Conservation (phyloP, 2,888 invertebrate genomes). For the Pocota personata region DNA sequence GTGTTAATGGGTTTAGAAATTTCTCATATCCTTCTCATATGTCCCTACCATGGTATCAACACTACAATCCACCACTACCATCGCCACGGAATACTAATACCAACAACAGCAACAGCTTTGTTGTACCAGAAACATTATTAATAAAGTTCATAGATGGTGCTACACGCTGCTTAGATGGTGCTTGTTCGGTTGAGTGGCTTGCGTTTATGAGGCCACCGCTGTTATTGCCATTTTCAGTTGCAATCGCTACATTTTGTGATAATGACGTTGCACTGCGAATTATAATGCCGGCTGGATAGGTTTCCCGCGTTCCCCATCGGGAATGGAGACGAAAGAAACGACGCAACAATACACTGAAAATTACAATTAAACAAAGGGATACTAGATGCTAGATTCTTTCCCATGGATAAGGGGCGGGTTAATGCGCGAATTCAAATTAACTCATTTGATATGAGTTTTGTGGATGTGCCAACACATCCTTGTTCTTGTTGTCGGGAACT, state of each 20-base stretch:
- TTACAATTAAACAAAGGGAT: constrained; percentile 70
- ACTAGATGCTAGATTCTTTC: constrained; percentile 30
- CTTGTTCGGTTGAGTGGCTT: constrained; percentile 73
- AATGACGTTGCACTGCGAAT: constrained; percentile 70
- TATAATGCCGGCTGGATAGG: constrained; percentile 44
- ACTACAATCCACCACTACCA: not conserved
- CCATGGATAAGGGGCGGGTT: constrained; percentile 14
- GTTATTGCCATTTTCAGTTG: constrained; percentile 74
- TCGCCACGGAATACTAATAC: not conserved
- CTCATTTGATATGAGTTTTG: constrained; percentile 72
- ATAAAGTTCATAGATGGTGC: constrained; percentile 74
- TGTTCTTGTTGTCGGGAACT: not conserved
- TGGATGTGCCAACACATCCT: constrained; percentile 48
- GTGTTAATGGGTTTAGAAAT: constrained; percentile 73
- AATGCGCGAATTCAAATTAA: constrained; percentile 73
- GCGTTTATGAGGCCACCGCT: constrained; percentile 73
- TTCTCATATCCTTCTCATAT: constrained; percentile 68
- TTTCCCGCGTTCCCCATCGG: no score
- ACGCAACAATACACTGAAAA: constrained; percentile 58
- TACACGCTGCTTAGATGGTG: constrained; percentile 73
- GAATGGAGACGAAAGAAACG: not conserved
- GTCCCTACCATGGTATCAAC: constrained; percentile 40
- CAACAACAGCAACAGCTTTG: constrained; percentile 37
- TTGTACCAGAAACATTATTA: constrained; percentile 67
- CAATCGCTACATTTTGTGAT: constrained; percentile 70